Evolutionary conservation across 2,888 invertebrate genomes (phyloP), one percentile per base, ranked within the genome.

Genomic region (Hirtodrosophila cameraria): DNA sequence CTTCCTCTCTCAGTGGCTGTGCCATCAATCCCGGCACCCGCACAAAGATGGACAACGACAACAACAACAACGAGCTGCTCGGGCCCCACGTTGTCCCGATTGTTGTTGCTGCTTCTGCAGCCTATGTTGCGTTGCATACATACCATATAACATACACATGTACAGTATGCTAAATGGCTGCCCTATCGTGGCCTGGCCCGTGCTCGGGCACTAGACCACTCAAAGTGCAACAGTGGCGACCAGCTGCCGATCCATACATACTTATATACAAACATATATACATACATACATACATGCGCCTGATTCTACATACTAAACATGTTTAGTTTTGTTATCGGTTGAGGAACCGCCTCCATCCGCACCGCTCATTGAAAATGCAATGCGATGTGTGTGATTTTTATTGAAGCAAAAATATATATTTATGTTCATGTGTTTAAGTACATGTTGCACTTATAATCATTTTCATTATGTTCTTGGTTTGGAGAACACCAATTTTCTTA

Each of bases 11-110:
- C 68, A 67, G 70, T 59, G 59, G 82, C 70, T 63, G 61, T 79
- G 75, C 82, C 79, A 86, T 86, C 80, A 81, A 83, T 85, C 80
- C 83, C 85, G 75, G 74, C 83, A 82, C 86, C 74, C 85, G 78
- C 82, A 80, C 57, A 61, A 82, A 82, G 74, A 80, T 78, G 71
- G 76, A 63, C 64, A 73, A 57, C 66, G 39, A 25, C 65, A 53
- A 54, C 49, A 33, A 43, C 43, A 23, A 45, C 50, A 30, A 28
- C 66, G 42, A 52, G 31, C 20, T 35, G 50, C 54, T 42, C 52
- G 69, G 69, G 54, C 76, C 63, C 71, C 75, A 62, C 45, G 55
- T 54, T 41, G 53, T 64, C 55, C 54, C 57, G 57, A 30, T 50
- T 54, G 36, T 52, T 59, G 57, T 43, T 62, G 61, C 18, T 48